Evolutionary conservation across 2,113 vertebrate species (phyloP), one percentile per base, ranked within the genome.

Genomic region (Hippocampus abdominalis): DNA sequence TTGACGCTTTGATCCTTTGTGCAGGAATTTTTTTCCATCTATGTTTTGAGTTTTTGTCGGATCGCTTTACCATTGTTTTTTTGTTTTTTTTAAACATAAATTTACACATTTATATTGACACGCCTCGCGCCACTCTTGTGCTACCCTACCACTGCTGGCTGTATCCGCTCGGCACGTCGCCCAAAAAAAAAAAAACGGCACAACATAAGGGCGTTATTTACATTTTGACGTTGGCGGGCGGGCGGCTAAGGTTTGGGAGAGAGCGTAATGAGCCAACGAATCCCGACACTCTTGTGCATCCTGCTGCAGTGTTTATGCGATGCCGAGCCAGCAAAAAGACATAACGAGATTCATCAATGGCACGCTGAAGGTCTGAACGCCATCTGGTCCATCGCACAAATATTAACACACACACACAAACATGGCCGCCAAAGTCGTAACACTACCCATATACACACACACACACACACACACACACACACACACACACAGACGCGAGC

Each of bases 311-410:
- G 80, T 84, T 84, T 84, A 82, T 75, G 79, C 79, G 83, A 76
- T 76, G 72, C 83, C 74, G 77, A 84, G 79, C 84, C 82, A 84
- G 79, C 57, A 71, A 70, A 73, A 70, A 82, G 83, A 84, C 73
- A 90, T 80, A 89, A 64, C 84, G 84, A 86, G 82, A 81, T 84
- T 86, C 89, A 82, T 88, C 82, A 81, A 74, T 74, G 63, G 70
- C 81, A 87, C 78, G 87, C 75, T 73, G 57, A 80, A 89, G 76
- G 85, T 83, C 83, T 82, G 74, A 87, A 66, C 81, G 54, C 89
- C 86, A 91, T 91, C 88, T 91, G 90, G 77, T 87, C 79, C 70
- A 60, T 60, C 81, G n/a, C 82, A 83, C 76, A 80, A 82, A 82
- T 81, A 82, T 74, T 72, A 72, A 7, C 74, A 73, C 69, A 76